Evolutionary conservation across 2,888 invertebrate species (phyloP).

Genomic region (Rhingia rostrata): DNA sequence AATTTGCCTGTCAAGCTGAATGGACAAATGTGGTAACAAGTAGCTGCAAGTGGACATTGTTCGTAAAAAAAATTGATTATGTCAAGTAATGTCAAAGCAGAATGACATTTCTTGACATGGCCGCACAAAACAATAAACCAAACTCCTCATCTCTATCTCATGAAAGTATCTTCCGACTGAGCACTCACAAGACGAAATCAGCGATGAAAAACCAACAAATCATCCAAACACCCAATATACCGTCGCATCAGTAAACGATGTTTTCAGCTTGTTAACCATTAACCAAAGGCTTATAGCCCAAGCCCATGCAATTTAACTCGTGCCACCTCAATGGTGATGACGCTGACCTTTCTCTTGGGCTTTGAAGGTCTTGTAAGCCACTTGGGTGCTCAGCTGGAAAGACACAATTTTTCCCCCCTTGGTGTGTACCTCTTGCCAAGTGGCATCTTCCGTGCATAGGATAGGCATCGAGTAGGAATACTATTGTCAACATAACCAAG

Average conservation of each 20-base stretch:
- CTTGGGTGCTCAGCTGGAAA: slow-evolving; percentile 31
- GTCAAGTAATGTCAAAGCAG: neutral
- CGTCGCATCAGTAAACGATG: slow-evolving; percentile 45
- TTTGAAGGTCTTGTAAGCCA: slow-evolving; percentile 55
- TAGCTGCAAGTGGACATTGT: no score
- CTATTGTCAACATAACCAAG: slow-evolving; percentile 34
- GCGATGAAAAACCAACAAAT: slow-evolving; percentile 46
- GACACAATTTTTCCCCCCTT: slow-evolving; percentile 14
- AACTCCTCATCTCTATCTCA: neutral
- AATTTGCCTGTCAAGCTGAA: no score
- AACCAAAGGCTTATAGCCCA: slow-evolving; percentile 21
- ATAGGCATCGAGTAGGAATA: neutral
- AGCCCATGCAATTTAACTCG: slow-evolving; percentile 21
- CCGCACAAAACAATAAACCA: neutral
- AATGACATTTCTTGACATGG: neutral
- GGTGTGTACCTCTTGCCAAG: slow-evolving; percentile 38
- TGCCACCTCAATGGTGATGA: slow-evolving; percentile 9
- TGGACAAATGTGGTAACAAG: no score
- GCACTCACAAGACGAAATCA: slow-evolving; percentile 18
- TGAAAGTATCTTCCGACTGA: slow-evolving; percentile 13
- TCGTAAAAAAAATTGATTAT: no score
- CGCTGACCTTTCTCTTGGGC: slow-evolving; percentile 52
- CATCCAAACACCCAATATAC: slow-evolving; percentile 29
- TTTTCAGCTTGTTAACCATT: slow-evolving; percentile 59
- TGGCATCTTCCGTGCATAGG: slow-evolving; percentile 45